A percentile compares a stretch with the other conserved stretches of the same genome.
Evolutionary conservation across 2,888 invertebrate genomes (phyloP).

Genomic region (Rhaphigaster nebulosa): DNA sequence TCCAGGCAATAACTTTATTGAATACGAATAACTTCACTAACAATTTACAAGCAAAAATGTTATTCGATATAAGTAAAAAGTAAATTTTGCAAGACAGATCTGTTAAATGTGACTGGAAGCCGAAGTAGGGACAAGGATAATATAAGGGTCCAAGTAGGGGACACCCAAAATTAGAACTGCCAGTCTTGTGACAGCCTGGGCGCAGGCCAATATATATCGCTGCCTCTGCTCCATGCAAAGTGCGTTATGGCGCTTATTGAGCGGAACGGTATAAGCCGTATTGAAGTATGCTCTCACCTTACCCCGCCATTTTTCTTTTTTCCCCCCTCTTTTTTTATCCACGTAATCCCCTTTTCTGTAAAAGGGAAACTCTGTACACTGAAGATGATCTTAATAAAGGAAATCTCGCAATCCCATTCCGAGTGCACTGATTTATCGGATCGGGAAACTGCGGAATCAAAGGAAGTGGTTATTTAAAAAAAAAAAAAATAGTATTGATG

Average conservation of each 20-base stretch:
- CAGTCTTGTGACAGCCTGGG: not conserved
- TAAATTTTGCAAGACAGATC: not conserved
- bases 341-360: constrained; percentile 12
- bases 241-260: constrained; percentile 43
- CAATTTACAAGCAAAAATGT: not conserved
- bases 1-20: too few species aligned
- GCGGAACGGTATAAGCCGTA: constrained; percentile 35
- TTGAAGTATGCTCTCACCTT: constrained; percentile 30
- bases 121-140: constrained; percentile 12
- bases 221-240: constrained; percentile 29
- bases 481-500: not conserved
- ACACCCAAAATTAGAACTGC: constrained; percentile 37
- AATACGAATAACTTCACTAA: too few species aligned
- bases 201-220: not conserved
- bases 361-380: constrained; percentile 5
- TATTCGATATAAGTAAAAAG: not conserved
- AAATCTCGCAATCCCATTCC: not conserved
- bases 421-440: not conserved
- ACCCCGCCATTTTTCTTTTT: constrained; percentile 4
- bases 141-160: constrained; percentile 27
- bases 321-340: not conserved
- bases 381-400: not conserved
- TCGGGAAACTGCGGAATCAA: not conserved
- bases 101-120: constrained; percentile 30
- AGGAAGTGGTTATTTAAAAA: too few species aligned